Conservation (phyloP, 2,113 vertebrate genomes). For the Garra rufa region DNA sequence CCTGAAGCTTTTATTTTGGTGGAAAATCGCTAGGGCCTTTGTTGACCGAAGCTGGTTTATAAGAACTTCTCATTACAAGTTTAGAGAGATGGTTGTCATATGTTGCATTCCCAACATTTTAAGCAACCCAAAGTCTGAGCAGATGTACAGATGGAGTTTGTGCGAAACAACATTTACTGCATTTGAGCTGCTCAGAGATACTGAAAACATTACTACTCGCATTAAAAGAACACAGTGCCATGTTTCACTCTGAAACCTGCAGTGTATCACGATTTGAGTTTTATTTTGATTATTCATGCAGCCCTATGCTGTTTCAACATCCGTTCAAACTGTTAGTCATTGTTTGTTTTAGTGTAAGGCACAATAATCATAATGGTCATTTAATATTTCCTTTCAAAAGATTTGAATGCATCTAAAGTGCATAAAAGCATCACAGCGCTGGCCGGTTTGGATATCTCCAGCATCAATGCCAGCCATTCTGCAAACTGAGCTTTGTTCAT, state of each 20-base stretch:
- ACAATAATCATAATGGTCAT: conserved; percentile 9
- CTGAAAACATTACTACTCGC: not conserved
- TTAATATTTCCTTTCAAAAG: conserved; percentile 35
- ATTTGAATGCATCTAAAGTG: conserved; percentile 57
- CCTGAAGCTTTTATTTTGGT: not conserved
- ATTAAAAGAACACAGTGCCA: not conserved
- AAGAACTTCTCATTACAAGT: not conserved
- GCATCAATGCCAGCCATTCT: conserved; percentile 61
- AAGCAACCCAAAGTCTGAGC: not conserved
- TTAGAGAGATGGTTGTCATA: not conserved
- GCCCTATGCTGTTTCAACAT: not conserved
- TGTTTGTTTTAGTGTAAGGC: not conserved
- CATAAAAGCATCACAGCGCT: conserved; percentile 57
- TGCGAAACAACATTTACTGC: not conserved
- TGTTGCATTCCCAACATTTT: not conserved
- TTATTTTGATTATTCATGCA: not conserved
- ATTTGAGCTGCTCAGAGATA: not conserved
- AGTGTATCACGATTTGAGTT: not conserved
- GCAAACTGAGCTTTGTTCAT: conserved; percentile 68
- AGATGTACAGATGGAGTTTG: not conserved
- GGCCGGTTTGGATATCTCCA: conserved; percentile 69
- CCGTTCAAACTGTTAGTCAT: not conserved
- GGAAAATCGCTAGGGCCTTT: not conserved
- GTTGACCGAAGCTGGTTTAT: not conserved
- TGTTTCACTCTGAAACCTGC: not conserved